Percentiles rank a stretch among this genome's conserved stretches.
Conservation (phyloP, 2,888 invertebrate species). For the Phalera bucephala region DNA sequence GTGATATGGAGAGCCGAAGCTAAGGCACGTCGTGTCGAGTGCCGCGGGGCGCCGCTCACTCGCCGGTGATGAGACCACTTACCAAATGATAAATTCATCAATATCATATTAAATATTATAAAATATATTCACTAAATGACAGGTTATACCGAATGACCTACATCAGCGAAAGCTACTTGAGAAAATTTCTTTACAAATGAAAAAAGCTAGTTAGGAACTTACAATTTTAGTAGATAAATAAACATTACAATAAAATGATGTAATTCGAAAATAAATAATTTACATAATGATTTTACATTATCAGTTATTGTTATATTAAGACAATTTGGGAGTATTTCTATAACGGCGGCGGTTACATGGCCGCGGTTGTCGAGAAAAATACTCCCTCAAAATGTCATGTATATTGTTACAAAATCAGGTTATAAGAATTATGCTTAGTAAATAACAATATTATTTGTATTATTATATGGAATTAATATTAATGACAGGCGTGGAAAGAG, state of each 20-base stretch:
- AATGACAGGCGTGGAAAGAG: constrained; percentile 62
- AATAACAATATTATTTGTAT: constrained; percentile 57
- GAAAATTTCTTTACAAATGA: constrained; percentile 59
- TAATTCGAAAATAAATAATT: constrained; percentile 77
- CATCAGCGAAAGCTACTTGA: constrained; percentile 57
- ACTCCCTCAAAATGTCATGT: constrained; percentile 64
- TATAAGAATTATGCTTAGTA: constrained; percentile 73
- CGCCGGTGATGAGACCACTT: constrained; percentile 41
- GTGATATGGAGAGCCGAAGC: constrained; percentile 78
- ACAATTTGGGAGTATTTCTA: constrained; percentile 73
- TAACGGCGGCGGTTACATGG: constrained; percentile 36
- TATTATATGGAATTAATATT: constrained; percentile 62
- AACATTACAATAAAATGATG: constrained; percentile 55
- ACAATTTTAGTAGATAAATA: constrained; percentile 78
- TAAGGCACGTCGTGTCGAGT: constrained; percentile 72
- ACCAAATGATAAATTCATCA: constrained; percentile 54
- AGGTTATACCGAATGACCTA: constrained; percentile 50
- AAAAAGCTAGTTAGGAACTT: constrained; percentile 82
- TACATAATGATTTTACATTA: constrained; percentile 70
- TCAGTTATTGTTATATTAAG: constrained; percentile 49
- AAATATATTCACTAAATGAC: constrained; percentile 50
- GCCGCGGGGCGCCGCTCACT: constrained; percentile 20
- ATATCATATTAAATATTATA: constrained; percentile 49
- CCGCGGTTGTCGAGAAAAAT: constrained; percentile 53
- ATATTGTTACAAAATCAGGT: constrained; percentile 54